Base-by-base conservation (phyloP, 2,888 invertebrate species). In the Agriopis marginaria region DNA sequence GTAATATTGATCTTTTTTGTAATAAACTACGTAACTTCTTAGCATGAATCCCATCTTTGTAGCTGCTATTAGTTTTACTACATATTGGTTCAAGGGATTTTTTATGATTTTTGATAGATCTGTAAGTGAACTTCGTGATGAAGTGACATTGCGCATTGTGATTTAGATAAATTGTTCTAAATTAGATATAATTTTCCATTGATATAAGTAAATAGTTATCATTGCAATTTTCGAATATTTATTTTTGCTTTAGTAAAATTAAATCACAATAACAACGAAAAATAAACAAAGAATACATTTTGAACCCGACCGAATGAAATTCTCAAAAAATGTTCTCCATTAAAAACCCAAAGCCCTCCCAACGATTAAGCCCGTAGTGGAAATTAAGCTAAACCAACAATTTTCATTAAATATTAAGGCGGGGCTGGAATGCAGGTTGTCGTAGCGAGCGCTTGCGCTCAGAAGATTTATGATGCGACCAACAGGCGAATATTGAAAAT, bases 401-500 rank as follows among this genome's bases (percentile, higher is more conserved):
- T 85, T 91, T 90, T 91, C 89, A 92, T 91, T 91, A 90, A 92
- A 90, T 89, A 91, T 88, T 82, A 88, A 88, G 87, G 87, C 88
- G 86, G 87, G 77, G 75, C 82, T 82, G 82, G 90, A 88, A 90
- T 90, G 89, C 91, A 92, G 87, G 89, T 87, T 90, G 91, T 88
- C 90, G 87, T 80, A 82, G 80, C 83, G 82, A 82, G 81, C 84
- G 87, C 86, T 86, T 87, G 79, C 76, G 76, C 82, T 78, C 81
- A 76, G 76, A 89, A 91, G 92, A 92, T 92, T 92, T 92, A 92
- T 91, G 91, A 89, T 89, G 85, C 86, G 82, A 84, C 91, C 90
- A 90, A 91, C 90, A 89, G 88, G 91, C 90, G 89, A 85, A 85
- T 90, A 92, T 92, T 92, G 92, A 90, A 92, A 91, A 90, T 89